Percentiles rank a stretch among this genome's conserved stretches.
These are phyloP conservation scores for Chloromyia formosa DNA, from an alignment of 2,888 invertebrate genomes.

Conservation along the genomic window DNA sequence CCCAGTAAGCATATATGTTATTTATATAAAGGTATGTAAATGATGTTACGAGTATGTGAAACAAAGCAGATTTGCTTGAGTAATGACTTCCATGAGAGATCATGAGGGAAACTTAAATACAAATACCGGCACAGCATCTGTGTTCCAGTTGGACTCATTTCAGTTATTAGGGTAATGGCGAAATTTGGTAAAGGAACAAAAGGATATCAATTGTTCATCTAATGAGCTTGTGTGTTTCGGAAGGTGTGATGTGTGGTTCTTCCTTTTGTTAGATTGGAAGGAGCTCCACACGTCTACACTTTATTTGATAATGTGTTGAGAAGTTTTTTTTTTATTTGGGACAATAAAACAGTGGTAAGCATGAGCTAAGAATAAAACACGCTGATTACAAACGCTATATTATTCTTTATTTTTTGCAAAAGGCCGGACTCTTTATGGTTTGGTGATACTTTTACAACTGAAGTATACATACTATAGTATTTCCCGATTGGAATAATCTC, in stretches of 20 bases:
- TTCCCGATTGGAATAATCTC: too few species aligned
- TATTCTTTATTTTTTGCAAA: too few species aligned
- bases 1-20: too few species aligned
- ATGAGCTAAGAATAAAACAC: too few species aligned
- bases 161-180: constrained; percentile 22
- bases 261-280: background rate
- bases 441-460: too few species aligned
- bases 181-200: background rate
- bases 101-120: constrained; percentile 20
- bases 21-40: too few species aligned
- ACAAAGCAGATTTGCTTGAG: constrained; percentile 4
- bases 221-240: constrained; percentile 14
- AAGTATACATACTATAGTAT: too few species aligned
- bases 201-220: constrained; percentile 6
- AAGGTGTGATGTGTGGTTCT: background rate
- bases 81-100: constrained; percentile 4
- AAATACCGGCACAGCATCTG: background rate
- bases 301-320: too few species aligned
- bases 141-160: background rate
- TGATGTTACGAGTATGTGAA: background rate
- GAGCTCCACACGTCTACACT: background rate
- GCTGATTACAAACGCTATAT: too few species aligned
- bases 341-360: too few species aligned
- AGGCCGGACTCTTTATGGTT: too few species aligned
- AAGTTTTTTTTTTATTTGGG: too few species aligned